Evolutionary conservation across 2,113 vertebrate species (phyloP), one percentile per base, ranked within the genome.

Genomic region (Pagrus major): DNA sequence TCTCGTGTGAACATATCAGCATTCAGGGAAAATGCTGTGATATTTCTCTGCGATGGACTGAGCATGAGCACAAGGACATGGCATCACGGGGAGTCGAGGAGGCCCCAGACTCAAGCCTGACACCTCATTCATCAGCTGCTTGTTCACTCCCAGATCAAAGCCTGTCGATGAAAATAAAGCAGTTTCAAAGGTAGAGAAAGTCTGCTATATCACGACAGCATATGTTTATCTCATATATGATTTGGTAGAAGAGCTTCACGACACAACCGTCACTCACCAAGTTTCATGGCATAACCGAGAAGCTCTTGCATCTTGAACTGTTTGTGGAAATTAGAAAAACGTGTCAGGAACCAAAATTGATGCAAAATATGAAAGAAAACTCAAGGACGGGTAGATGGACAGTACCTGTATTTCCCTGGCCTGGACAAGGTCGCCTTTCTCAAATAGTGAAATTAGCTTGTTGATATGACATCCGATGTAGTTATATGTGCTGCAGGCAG

Each of bases 21-120:
- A 5, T 18, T 71, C 11, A 18, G 60, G 7, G 61, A 96, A 90
- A 79, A 93, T 83, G 14, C 92, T 90, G 66, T 67, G 64, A 51
- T 96, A 91, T 82, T 96, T 96, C 78, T 92, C 83, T 55, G 81
- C 88, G 12, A 96, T 93, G 60, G 86, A 52, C 55, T 18, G 1
- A 0, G 91, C 91, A 12, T 80, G 84, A 6, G 81, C 89, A 5
- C 33, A n/a, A 5, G 94, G 91, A 78, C 96, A 96, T 0, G 39
- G 89, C 74, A 89, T 86, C 71, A 99, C 79, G 0, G 98, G 98
- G 59, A 96, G 95, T 11, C 97, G 96, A 4, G 98, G 97, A 4
- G 97, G 97, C n/a, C 98, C 98, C 91, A 99, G 94, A 6, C 87
- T 66, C 88, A 99, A 90, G 56, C 97, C 97, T 3, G 98, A 99